Percentiles rank a stretch among this genome's conserved stretches.
These are phyloP conservation scores for Pterocles orientalis DNA, from an alignment of 2,113 vertebrate species.

Conservation along the genomic window DNA sequence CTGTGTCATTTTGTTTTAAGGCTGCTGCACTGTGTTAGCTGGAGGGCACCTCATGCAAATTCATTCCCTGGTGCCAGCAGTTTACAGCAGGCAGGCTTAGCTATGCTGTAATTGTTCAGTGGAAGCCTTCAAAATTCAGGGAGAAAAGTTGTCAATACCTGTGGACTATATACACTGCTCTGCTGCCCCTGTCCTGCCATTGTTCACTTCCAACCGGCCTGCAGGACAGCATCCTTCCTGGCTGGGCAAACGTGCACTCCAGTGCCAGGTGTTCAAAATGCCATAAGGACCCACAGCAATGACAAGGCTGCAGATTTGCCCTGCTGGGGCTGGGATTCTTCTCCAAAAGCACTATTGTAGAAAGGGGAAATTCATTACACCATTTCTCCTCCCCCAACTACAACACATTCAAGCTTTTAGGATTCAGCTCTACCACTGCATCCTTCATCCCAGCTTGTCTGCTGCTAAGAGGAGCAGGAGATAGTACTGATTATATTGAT, in stretches of 20 bases:
- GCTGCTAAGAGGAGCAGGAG: not conserved
- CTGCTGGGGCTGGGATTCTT: not conserved
- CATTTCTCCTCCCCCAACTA: not conserved
- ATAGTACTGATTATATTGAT: not conserved
- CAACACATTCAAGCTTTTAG: rapidly evolving
- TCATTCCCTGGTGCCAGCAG: not conserved
- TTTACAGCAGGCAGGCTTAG: not conserved
- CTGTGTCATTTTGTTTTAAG: not conserved
- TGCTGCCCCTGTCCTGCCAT: not conserved
- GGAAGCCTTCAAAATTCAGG: not conserved
- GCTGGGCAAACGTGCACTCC: rapidly evolving
- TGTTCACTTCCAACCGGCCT: not conserved
- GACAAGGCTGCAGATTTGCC: not conserved
- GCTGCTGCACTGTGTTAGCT: not conserved
- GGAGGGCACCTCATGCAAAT: not conserved
- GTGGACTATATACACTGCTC: too few relatives aligned
- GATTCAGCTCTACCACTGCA: not conserved
- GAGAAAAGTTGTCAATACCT: not conserved
- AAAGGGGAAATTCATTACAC: not conserved
- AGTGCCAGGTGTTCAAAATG: not conserved
- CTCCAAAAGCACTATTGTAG: not conserved
- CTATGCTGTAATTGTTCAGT: not conserved
- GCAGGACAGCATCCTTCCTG: not conserved
- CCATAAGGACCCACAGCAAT: rapidly evolving
- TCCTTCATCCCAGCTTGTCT: not conserved